Evolutionary conservation across 2,888 invertebrate species (phyloP).

Genomic region (Oxyteleia sp.): DNA sequence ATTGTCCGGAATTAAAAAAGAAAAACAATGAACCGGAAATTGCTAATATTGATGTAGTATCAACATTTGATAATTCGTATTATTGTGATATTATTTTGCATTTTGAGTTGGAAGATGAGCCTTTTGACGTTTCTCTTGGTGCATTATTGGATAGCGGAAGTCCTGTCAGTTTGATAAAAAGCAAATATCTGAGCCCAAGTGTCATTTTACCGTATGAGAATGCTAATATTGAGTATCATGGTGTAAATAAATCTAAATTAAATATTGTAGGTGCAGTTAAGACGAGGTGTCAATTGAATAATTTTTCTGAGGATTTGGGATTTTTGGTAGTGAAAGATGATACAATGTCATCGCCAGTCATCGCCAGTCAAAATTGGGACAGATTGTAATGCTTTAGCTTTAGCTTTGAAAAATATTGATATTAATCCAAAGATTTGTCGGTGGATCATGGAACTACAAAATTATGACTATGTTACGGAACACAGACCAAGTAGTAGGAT

Average conservation of each 20-base stretch:
- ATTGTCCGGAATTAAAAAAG: constrained; percentile 2
- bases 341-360: too few species aligned
- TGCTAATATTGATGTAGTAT: constrained; percentile 1
- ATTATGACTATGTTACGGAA: too few species aligned
- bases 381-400: too few species aligned
- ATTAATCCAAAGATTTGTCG: too few species aligned
- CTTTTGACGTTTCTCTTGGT: constrained; percentile 8
- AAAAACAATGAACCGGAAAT: constrained; percentile 4
- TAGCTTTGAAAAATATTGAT: too few species aligned
- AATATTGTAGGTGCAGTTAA: neutral
- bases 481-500: too few species aligned
- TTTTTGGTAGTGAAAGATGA: neutral
- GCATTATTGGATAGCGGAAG: constrained; percentile 4
- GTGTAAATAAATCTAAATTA: constrained; percentile 8
- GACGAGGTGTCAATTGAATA: neutral
- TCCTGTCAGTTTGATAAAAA: too few species aligned
- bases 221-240: constrained; percentile 9
- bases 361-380: too few species aligned
- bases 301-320: constrained; percentile 1
- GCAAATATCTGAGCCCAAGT: constrained; percentile 10
- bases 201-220: constrained; percentile 4
- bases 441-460: too few species aligned
- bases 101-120: constrained; percentile 8
- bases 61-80: constrained; percentile 1
- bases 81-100: constrained; percentile 5